Conservation (phyloP, 2,113 vertebrate genomes). For the Mustelus asterias region DNA sequence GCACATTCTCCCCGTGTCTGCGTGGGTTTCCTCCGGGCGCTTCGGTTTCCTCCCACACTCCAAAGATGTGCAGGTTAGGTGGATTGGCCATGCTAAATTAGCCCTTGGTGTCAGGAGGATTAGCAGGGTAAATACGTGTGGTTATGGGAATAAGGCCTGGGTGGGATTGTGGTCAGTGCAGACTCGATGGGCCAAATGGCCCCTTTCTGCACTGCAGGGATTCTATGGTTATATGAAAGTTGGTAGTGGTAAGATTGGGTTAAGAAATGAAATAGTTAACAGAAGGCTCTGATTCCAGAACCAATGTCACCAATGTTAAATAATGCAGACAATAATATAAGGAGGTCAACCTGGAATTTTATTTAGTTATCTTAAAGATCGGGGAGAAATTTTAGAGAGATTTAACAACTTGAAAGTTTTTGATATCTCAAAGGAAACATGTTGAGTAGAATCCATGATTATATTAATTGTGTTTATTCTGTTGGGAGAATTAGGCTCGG, state of each 20-base stretch:
- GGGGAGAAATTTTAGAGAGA: not conserved
- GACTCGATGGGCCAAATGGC: no score
- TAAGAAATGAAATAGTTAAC: not conserved
- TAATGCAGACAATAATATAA: not conserved
- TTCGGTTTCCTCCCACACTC: no score
- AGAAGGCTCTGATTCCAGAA: not conserved
- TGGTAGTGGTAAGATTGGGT: not conserved
- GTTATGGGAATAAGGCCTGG: no score
- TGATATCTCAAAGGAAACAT: not conserved
- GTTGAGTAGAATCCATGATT: not conserved
- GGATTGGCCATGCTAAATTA: no score
- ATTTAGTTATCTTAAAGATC: not conserved
- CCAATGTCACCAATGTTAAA: not conserved
- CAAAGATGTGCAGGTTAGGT: no score
- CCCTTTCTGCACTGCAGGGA: no score
- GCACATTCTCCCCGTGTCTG: no score
- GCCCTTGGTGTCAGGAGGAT: no score
- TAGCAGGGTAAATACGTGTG: no score
- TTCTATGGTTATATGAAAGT: not conserved
- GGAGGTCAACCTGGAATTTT: not conserved
- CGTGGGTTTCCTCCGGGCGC: no score
- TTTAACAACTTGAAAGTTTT: not conserved
- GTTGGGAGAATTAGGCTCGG: not conserved
- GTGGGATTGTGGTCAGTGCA: no score
- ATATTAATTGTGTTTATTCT: constrained; percentile 5